Base-by-base conservation (phyloP, 2,888 invertebrate species). In the Alcis repandata region DNA sequence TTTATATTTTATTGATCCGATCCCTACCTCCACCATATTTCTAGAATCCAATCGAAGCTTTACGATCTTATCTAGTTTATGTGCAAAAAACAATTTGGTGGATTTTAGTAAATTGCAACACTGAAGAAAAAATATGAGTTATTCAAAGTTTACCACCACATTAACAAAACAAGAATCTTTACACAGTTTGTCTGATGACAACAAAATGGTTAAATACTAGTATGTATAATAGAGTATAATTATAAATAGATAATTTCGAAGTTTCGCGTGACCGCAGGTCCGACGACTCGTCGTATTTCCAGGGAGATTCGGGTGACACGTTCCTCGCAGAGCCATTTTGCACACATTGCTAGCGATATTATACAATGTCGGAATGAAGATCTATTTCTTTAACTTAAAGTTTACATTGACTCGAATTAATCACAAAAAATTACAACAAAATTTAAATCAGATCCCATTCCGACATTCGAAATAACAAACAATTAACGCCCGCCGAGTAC, bases 321-420 rank as follows among this genome's bases (percentile, higher is more conserved):
- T 73, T 76, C 86, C 83, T 80, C 83, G 82, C 72, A 74, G 83
- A 84, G 88, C 85, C 85, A 82, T 83, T 88, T 91, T 91, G 92
- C 92, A 92, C 92, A 92, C 92, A 92, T 91, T 90, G 91, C 91
- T 91, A 90, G 89, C 85, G 86, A 88, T 90, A 88, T 84, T 75
- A 79, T 76, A 80, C 76, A 76, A 83, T 87, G 86, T 82, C 87
- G 85, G 84, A 91, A 91, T 86, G 87, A 82, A 63, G 36, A 68
- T 70, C 62, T 17, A 48, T 57, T 13, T 38, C 0, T 17, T 15
- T 2, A 32, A 20, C 13, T n/a, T 6, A 7, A 49, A 51, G 10
- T n/a, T 48, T 10, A n/a, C 19, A 36, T n/a, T 32, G 15, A 7
- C 1, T 10, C 15, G 1, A 10, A 46, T 41, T 9, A 1, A 11